Conservation (phyloP, 2,797 vertebrate species). For the Pipistrellus pipistrellus region DNA sequence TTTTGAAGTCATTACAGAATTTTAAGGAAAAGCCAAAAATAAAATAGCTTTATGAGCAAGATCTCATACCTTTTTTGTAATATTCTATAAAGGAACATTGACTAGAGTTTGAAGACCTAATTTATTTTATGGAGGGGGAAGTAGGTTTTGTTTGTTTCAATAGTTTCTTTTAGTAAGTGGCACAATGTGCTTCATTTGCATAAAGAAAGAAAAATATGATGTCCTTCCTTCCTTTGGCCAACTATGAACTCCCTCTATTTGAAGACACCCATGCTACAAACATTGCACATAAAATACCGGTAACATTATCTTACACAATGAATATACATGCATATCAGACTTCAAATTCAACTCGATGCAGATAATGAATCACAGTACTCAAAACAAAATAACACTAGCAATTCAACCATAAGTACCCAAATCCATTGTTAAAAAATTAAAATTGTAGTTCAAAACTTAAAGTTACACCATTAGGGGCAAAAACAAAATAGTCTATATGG, state of each 20-base stretch:
- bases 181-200: neutral
- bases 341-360: slow-evolving; percentile 73
- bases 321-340: slow-evolving; percentile 78
- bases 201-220: slow-evolving; percentile 36
- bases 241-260: neutral
- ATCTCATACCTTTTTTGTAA: neutral
- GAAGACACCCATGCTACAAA: slow-evolving; percentile 55
- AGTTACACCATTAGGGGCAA: slow-evolving; percentile 25
- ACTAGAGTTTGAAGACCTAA: slow-evolving; percentile 33
- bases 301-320: slow-evolving; percentile 70
- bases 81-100: neutral
- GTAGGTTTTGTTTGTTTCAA: slow-evolving; percentile 24
- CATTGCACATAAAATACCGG: slow-evolving; percentile 63
- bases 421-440: slow-evolving; percentile 54
- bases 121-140: slow-evolving; percentile 40
- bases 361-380: slow-evolving; percentile 76
- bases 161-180: slow-evolving; percentile 12
- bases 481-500: slow-evolving; percentile 69
- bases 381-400: slow-evolving; percentile 65
- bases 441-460: slow-evolving; percentile 65
- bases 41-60: slow-evolving; percentile 22
- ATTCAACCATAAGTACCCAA: slow-evolving; percentile 55
- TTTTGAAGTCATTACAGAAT: neutral
- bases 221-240: slow-evolving; percentile 41
- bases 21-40: slow-evolving; percentile 46